A percentile compares a stretch with the other conserved stretches of the same genome.
Evolutionary conservation across 2,888 invertebrate genomes (phyloP).

Genomic region (Nomada ferruginata): DNA sequence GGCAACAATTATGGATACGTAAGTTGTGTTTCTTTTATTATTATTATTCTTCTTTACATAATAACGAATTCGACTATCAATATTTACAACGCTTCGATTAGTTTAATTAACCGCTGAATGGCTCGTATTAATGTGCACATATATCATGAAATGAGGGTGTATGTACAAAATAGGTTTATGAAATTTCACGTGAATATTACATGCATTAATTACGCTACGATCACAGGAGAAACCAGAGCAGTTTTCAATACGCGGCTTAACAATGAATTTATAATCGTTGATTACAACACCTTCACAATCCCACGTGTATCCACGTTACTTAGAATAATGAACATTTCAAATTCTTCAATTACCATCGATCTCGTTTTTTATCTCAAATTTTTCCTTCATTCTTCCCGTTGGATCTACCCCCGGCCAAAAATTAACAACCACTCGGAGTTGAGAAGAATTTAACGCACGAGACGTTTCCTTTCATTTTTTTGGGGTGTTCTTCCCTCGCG

Average conservation of each 20-base stretch:
- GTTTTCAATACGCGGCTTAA: conserved; percentile 56
- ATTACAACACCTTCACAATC: conserved; percentile 16
- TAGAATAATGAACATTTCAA: not conserved
- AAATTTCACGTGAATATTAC: conserved; percentile 41
- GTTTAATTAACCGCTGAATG: conserved; percentile 15
- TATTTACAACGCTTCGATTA: conserved; percentile 47
- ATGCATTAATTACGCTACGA: conserved; percentile 65
- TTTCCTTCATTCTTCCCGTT: not conserved
- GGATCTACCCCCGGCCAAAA: too few relatives aligned
- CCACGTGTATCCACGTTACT: conserved; percentile 20
- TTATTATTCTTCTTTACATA: not conserved
- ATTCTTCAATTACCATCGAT: not conserved
- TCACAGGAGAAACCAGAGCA: conserved; percentile 70
- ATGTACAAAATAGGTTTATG: conserved; percentile 63
- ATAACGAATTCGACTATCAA: conserved; percentile 12
- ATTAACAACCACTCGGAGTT: too few relatives aligned
- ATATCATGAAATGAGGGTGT: conserved; percentile 36
- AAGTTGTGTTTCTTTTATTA: not conserved
- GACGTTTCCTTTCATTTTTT: too few relatives aligned
- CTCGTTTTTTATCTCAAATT: too few relatives aligned
- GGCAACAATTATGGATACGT: conserved; percentile 51
- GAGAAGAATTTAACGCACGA: too few relatives aligned
- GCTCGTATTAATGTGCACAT: conserved; percentile 29
- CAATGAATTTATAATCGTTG: conserved; percentile 33
- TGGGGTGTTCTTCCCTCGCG: not conserved